Percentiles rank a stretch among this genome's conserved stretches.
Conservation (phyloP, 2,113 vertebrate genomes). For the Microtus montanus region DNA sequence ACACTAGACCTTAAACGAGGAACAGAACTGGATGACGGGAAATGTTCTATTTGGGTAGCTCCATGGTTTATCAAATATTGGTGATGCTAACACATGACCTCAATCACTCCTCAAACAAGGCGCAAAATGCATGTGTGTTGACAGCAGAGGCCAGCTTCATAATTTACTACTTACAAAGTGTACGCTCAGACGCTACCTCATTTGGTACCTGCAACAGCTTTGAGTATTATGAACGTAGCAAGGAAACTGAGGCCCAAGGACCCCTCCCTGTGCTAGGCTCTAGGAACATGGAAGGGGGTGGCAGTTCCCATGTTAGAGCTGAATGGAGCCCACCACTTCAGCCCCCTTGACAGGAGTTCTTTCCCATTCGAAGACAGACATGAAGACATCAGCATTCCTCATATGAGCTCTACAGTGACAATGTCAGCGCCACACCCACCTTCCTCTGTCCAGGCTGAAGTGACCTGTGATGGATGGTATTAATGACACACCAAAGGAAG, state of each 20-base stretch:
- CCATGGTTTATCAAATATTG: background rate
- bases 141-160: background rate
- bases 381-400: background rate
- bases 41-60: background rate
- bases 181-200: conserved; percentile 48
- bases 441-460: background rate
- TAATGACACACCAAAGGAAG: background rate
- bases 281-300: background rate
- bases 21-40: background rate
- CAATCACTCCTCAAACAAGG: conserved; percentile 8
- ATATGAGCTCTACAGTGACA: background rate
- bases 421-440: background rate
- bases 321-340: background rate
- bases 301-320: background rate
- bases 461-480: background rate
- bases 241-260: conserved; percentile 13
- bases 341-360: background rate
- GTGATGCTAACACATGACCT: conserved; percentile 14
- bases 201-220: background rate
- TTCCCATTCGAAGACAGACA: background rate
- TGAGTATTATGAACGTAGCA: background rate
- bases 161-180: conserved; percentile 32
- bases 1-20: background rate
- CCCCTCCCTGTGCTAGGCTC: background rate
- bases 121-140: background rate